phyloP scores from a whole-genome alignment of 64 coral and sea anemone genomes.

The Actinia equina region DNA sequence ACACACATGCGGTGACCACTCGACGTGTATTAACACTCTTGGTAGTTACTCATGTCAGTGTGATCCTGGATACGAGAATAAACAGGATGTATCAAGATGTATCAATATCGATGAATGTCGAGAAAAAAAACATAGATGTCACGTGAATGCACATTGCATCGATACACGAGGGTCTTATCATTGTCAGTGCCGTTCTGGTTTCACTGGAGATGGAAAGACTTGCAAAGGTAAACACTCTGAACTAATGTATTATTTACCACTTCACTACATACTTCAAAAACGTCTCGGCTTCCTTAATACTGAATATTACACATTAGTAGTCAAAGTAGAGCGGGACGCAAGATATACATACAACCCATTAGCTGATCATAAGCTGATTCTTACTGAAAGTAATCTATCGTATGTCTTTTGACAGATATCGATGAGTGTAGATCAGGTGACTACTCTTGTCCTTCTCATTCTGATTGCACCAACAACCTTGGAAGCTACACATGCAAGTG shows the following conservation, averaged over 20 bases:
- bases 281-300: too few species aligned
- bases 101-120: constrained; percentile 38
- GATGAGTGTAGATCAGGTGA: too few species aligned
- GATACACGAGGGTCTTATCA: constrained; percentile 28
- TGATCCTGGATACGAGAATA: constrained; percentile 23
- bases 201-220: constrained; percentile 24
- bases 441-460: constrained; percentile 1
- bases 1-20: constrained; percentile 27
- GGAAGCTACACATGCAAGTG: constrained; percentile 22
- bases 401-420: too few species aligned
- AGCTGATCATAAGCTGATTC: too few species aligned
- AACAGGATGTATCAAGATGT: constrained; percentile 23
- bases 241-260: too few species aligned
- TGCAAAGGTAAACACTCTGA: constrained; percentile 16
- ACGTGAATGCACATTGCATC: background rate
- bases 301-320: too few species aligned
- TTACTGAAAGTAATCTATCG: too few species aligned
- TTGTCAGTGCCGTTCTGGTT: constrained; percentile 33
- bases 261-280: too few species aligned
- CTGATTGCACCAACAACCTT: background rate
- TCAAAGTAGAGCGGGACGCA: too few species aligned
- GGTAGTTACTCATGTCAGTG: constrained; percentile 43
- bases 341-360: too few species aligned
- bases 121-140: constrained; percentile 17
- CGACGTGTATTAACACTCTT: constrained; percentile 38